Evolutionary conservation across 2,888 invertebrate species (phyloP).

Genomic region (Pseudolycoriella hygida): DNA sequence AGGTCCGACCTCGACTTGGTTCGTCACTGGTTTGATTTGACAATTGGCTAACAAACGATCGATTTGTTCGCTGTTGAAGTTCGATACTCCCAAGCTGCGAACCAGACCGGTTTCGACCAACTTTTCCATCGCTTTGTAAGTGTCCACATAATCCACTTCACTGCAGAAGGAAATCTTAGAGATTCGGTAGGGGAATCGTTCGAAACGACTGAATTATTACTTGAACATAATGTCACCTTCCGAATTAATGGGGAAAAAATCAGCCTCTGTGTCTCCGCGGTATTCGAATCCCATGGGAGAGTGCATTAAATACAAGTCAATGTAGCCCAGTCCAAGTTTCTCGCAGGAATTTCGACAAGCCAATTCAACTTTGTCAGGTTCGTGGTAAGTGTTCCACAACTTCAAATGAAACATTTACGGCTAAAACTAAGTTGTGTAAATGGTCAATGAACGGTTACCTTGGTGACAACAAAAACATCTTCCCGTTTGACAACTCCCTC

Average conservation of each 20-base stretch:
- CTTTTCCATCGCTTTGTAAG: conserved; percentile 65
- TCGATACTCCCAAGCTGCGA: conserved; percentile 69
- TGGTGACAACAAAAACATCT: conserved; percentile 25
- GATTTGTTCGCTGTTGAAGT: conserved; percentile 67
- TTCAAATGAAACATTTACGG: not conserved
- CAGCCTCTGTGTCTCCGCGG: conserved; percentile 9
- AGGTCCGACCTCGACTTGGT: conserved; percentile 29
- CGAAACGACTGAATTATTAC: too few species aligned
- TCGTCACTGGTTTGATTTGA: conserved; percentile 44
- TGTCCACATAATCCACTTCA: conserved; percentile 55
- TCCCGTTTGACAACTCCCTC: conserved; percentile 29
- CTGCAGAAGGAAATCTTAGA: too few species aligned
- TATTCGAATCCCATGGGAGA: conserved; percentile 53
- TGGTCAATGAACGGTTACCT: too few species aligned
- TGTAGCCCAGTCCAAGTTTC: conserved; percentile 48
- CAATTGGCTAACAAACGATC: conserved; percentile 45
- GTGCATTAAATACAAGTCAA: conserved; percentile 69
- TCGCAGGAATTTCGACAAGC: conserved; percentile 44
- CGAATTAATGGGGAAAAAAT: not conserved
- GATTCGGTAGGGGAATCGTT: too few species aligned
- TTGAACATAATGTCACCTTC: not conserved
- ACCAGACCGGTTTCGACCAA: conserved; percentile 49
- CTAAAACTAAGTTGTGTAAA: too few species aligned
- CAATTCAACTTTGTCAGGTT: conserved; percentile 42
- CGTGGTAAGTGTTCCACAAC: conserved; percentile 32